These are phyloP conservation scores for Emesis furor DNA, from an alignment of 2,888 invertebrate species.

Conservation along the genomic window DNA sequence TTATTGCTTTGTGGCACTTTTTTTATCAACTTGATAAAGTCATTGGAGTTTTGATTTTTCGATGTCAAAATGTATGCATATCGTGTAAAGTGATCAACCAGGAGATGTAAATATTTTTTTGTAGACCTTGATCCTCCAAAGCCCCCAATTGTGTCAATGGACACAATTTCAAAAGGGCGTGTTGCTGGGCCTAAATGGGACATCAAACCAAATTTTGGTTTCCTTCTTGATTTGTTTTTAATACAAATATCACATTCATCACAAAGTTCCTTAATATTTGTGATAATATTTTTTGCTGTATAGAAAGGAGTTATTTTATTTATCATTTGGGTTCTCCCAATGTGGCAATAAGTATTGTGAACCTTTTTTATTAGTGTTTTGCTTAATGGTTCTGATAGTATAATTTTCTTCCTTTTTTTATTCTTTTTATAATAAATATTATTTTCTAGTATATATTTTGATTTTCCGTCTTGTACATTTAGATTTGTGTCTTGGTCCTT, in stretches of 20 bases:
- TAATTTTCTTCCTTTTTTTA: neutral
- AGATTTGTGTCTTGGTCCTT: no score
- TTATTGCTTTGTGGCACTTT: neutral
- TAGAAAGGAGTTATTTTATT: no score
- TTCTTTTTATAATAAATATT: neutral
- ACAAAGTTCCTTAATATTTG: neutral
- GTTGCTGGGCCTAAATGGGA: slow-evolving; percentile 70
- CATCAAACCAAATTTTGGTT: slow-evolving; percentile 66
- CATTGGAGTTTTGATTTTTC: neutral
- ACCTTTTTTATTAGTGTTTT: neutral
- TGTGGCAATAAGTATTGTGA: neutral
- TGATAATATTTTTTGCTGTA: neutral
- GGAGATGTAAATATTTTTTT: slow-evolving; percentile 46
- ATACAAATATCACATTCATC: neutral
- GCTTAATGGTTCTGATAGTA: neutral
- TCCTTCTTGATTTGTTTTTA: neutral
- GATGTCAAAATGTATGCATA: neutral
- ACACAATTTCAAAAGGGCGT: slow-evolving; percentile 63
- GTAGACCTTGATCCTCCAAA: slow-evolving; percentile 73
- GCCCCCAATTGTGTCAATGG: slow-evolving; percentile 72
- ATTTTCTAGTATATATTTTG: neutral
- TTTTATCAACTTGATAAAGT: neutral
- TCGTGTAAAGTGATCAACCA: slow-evolving; percentile 38
- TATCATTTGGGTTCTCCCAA: neutral
- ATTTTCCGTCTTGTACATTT: neutral